These are phyloP conservation scores for Dione vanillae DNA, from an alignment of 2,888 invertebrate species.

Conservation along the genomic window DNA sequence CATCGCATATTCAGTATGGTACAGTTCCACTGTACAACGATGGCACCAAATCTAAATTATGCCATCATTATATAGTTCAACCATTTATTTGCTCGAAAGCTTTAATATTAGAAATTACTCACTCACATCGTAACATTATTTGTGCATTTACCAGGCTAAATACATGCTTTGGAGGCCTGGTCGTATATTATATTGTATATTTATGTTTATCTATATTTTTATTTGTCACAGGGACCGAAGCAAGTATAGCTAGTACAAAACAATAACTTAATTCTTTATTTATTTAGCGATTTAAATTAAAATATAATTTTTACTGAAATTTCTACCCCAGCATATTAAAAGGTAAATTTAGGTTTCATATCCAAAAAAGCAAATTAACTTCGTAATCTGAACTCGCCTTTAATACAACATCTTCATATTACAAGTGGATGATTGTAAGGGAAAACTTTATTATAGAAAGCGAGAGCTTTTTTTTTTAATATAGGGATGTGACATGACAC, in stretches of 20 bases:
- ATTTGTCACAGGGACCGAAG: too few species aligned
- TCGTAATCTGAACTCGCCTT: not conserved
- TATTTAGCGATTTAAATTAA: not conserved
- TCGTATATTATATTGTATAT: too few species aligned
- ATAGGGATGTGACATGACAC: not conserved
- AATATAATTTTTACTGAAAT: not conserved
- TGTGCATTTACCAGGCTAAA: too few species aligned
- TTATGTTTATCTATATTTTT: too few species aligned
- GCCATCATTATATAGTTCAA: too few species aligned
- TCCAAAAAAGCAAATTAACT: not conserved
- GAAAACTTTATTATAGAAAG: not conserved
- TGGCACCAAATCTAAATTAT: too few species aligned
- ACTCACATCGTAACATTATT: too few species aligned
- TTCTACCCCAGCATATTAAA: not conserved
- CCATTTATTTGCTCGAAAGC: too few species aligned
- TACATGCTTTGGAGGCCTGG: too few species aligned
- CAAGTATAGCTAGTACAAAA: not conserved
- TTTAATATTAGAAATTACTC: too few species aligned
- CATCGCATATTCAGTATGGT: too few species aligned
- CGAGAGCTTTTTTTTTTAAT: not conserved
- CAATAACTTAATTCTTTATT: not conserved
- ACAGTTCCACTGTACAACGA: too few species aligned
- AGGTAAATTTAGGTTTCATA: not conserved
- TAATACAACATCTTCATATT: not conserved
- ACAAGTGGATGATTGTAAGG: conserved; percentile 6